phyloP scores from a whole-genome alignment of 2,113 vertebrate genomes.

The Protobothrops flavoviridis region DNA sequence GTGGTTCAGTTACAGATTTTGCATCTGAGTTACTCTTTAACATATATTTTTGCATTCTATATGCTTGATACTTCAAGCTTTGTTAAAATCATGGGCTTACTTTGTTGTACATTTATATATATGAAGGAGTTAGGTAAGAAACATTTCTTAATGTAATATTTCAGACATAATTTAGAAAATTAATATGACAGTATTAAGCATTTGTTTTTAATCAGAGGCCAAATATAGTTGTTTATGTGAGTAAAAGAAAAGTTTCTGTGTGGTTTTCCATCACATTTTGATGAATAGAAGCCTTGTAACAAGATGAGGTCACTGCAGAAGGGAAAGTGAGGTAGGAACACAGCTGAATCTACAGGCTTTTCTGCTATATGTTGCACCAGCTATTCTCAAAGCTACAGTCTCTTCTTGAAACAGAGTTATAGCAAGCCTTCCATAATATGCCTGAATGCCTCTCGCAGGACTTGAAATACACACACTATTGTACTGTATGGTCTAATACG shows the following conservation, averaged over 20 bases:
- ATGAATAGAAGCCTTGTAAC: conserved; percentile 97
- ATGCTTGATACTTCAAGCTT: background rate
- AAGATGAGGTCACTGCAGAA: conserved; percentile 90
- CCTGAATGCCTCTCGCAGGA: conserved; percentile 53
- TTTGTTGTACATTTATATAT: background rate
- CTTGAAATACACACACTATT: conserved; percentile 50
- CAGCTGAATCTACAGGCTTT: conserved; percentile 88
- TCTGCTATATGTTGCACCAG: conserved; percentile 68
- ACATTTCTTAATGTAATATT: conserved; percentile 19
- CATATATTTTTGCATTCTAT: background rate
- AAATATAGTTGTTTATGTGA: conserved; percentile 83
- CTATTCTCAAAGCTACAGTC: conserved; percentile 72
- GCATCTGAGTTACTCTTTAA: background rate
- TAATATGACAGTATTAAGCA: conserved; percentile 62
- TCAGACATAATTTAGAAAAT: conserved; percentile 50
- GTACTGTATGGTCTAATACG: conserved; percentile 56
- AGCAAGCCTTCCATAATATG: conserved; percentile 33
- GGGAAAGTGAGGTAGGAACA: conserved; percentile 90
- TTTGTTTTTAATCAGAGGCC: conserved; percentile 76
- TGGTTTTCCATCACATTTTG: conserved; percentile 78
- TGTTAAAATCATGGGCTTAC: background rate
- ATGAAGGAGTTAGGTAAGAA: conserved; percentile 16
- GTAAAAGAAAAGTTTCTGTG: conserved; percentile 90
- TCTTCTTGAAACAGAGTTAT: background rate
- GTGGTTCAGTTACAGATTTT: conserved; percentile 17